Percentiles rank a stretch among this genome's conserved stretches.
Conservation (phyloP, 2,113 vertebrate genomes). For the Alouatta palliata region DNA sequence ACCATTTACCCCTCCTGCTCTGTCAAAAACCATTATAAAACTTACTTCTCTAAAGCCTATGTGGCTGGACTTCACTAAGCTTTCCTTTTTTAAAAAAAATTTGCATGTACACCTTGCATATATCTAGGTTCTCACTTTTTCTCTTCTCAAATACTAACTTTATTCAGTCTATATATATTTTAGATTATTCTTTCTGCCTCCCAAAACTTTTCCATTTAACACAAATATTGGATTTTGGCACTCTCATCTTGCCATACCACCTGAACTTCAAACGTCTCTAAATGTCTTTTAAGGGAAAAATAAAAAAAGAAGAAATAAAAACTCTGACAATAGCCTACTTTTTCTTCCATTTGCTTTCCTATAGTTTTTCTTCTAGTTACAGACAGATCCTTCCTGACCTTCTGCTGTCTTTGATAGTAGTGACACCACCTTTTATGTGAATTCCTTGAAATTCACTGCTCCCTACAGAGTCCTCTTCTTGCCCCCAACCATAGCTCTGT, state of each 20-base stretch:
- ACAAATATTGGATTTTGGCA: neutral
- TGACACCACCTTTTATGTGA: neutral
- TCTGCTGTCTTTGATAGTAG: neutral
- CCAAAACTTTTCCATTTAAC: neutral
- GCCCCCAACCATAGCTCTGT: neutral
- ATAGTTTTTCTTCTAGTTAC: neutral
- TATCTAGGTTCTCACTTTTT: neutral
- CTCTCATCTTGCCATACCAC: neutral
- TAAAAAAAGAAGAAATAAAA: neutral
- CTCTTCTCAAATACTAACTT: neutral
- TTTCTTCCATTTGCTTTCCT: neutral
- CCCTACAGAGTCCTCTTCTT: neutral
- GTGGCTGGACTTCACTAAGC: neutral
- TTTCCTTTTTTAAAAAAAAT: neutral
- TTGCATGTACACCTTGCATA: neutral
- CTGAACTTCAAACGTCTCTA: neutral
- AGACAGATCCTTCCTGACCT: neutral
- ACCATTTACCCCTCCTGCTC: neutral
- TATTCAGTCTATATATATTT: neutral
- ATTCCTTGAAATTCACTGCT: neutral
- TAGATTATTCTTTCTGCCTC: neutral
- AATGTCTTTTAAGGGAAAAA: conserved; percentile 5
- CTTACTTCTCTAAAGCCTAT: neutral
- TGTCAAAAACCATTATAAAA: neutral
- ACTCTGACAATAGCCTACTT: neutral